Conservation (phyloP, 1,140 invertebrate species). For the Drosophila obscura region DNA sequence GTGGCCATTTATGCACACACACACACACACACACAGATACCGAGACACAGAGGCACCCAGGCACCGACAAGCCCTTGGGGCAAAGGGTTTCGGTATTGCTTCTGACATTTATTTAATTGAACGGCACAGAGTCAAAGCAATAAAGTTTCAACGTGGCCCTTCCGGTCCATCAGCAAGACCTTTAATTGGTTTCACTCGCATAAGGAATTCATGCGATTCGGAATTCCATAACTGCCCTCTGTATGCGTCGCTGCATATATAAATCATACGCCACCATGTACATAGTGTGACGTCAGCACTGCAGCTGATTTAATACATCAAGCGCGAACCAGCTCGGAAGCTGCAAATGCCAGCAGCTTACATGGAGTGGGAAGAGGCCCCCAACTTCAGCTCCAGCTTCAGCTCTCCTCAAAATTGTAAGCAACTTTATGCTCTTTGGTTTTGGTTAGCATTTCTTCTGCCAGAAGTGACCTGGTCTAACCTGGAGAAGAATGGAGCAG, state of each 20-base stretch:
- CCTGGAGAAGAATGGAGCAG: constrained; percentile 1
- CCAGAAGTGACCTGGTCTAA: constrained; percentile 7
- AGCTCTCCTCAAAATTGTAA: neutral
- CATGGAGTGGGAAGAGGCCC: neutral
- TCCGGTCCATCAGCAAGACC: neutral
- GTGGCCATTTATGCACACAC: constrained; percentile 1
- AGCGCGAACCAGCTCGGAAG: neutral
- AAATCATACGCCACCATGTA: constrained; percentile 34
- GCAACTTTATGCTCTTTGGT: neutral
- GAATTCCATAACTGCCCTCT: neutral
- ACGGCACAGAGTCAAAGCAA: constrained; percentile 13
- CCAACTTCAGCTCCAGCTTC: neutral
- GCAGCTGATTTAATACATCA: constrained; percentile 29
- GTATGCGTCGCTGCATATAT: constrained; percentile 8
- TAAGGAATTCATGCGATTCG: neutral
- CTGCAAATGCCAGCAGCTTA: neutral
- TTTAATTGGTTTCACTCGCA: constrained; percentile 3
- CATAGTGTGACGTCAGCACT: constrained; percentile 1
- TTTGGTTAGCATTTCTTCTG: constrained; percentile 11
- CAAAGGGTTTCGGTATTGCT: constrained; percentile 31
- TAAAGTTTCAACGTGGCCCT: neutral
- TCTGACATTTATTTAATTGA: constrained; percentile 56
- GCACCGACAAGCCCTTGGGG: neutral
- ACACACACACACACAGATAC: neutral
- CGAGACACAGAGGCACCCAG: neutral